Evolutionary conservation across 2,888 invertebrate genomes (phyloP).

Genomic region (Bhutanitis thaidina): DNA sequence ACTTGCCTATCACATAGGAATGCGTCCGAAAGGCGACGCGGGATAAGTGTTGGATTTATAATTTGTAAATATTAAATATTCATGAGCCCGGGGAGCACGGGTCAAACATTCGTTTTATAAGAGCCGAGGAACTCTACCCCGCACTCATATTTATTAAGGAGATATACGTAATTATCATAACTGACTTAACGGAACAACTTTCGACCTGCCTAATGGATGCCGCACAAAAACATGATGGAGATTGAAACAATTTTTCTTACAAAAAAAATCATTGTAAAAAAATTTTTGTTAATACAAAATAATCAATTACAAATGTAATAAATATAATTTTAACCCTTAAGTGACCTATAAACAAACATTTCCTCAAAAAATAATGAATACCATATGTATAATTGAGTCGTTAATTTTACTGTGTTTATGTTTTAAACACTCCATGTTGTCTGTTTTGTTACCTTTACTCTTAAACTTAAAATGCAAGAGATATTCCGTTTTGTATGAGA

Average conservation of each 20-base stretch:
- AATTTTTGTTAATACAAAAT: too few relatives aligned
- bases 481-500: constrained; percentile 21
- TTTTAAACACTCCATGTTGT: too few relatives aligned
- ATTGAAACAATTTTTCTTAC: constrained; percentile 34
- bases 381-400: too few relatives aligned
- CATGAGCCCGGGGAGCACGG: constrained; percentile 68
- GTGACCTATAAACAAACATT: too few relatives aligned
- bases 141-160: constrained; percentile 70
- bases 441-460: background rate
- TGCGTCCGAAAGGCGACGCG: constrained; percentile 43
- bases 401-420: too few relatives aligned
- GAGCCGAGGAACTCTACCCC: constrained; percentile 56
- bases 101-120: constrained; percentile 71
- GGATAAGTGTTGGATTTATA: constrained; percentile 76
- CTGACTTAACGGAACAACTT: constrained; percentile 56
- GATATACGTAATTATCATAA: constrained; percentile 73
- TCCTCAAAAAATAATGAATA: too few relatives aligned
- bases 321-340: too few relatives aligned
- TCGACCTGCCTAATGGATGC: constrained; percentile 38
- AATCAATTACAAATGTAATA: too few relatives aligned
- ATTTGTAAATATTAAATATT: constrained; percentile 79
- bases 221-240: constrained; percentile 40
- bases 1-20: constrained; percentile 50
- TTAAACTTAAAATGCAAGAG: constrained; percentile 36
- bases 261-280: background rate